Conservation (phyloP, 23 tunicate species). For the Trididemnum clinides region DNA sequence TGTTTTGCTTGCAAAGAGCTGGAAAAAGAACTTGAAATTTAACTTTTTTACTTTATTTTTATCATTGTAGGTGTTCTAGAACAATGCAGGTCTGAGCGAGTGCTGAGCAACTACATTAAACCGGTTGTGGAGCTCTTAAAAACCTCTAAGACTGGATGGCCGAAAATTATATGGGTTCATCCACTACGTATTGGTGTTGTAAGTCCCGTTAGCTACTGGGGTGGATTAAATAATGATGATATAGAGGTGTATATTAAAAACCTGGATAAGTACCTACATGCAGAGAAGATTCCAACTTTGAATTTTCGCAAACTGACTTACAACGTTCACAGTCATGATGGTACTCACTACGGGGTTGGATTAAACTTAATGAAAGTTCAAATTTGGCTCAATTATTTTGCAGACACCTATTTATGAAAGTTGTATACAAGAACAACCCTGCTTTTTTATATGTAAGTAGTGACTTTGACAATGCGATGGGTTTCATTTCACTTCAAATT, state of each 20-base stretch:
- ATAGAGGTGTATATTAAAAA: background rate
- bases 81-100: background rate
- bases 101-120: constrained; percentile 13
- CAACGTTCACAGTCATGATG: constrained; percentile 66
- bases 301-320: constrained; percentile 44
- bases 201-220: constrained; percentile 18
- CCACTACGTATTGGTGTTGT: constrained; percentile 54
- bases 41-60: too few relatives aligned
- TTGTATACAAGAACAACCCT: too few relatives aligned
- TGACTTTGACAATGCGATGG: too few relatives aligned
- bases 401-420: too few relatives aligned
- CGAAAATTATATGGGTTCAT: constrained; percentile 42
- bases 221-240: constrained; percentile 21
- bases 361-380: constrained; percentile 74
- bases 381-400: constrained; percentile 59
- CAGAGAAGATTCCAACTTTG: constrained; percentile 7
- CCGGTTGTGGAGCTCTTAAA: constrained; percentile 18
- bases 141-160: constrained; percentile 22
- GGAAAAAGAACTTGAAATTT: too few relatives aligned
- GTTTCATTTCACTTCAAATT: too few relatives aligned
- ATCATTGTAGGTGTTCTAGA: background rate
- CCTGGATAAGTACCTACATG: background rate
- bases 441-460: too few relatives aligned
- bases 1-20: too few relatives aligned
- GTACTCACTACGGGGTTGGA: constrained; percentile 72